These are phyloP conservation scores for Anhinga rufa DNA, from an alignment of 2,113 vertebrate genomes.

Conservation along the genomic window DNA sequence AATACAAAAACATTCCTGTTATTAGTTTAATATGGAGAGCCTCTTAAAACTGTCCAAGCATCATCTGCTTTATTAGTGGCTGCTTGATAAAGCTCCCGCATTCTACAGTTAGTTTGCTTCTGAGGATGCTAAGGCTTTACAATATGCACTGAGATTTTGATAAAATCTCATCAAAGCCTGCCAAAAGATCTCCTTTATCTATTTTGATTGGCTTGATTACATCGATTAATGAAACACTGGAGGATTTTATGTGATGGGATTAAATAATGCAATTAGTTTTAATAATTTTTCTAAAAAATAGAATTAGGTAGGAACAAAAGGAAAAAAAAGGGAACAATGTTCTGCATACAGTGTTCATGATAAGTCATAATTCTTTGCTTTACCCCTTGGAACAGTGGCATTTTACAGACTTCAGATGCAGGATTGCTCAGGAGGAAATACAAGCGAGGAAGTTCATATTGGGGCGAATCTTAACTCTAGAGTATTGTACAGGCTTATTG, in stretches of 20 bases:
- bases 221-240: conserved; percentile 71
- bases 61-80: conserved; percentile 44
- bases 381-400: not conserved
- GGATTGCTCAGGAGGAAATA: not conserved
- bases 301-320: conserved; percentile 64
- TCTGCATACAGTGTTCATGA: not conserved
- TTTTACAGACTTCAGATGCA: not conserved
- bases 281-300: conserved; percentile 64
- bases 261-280: conserved; percentile 71
- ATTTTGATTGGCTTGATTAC: conserved; percentile 72
- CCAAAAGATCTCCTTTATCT: conserved; percentile 72
- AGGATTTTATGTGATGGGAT: conserved; percentile 69
- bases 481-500: not conserved
- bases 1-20: not conserved
- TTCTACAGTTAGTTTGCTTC: conserved; percentile 50
- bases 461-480: not conserved
- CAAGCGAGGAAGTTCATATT: not conserved
- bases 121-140: conserved; percentile 54
- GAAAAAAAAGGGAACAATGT: not conserved
- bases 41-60: conserved; percentile 42
- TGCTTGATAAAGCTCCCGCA: conserved; percentile 55
- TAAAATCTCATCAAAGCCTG: conserved; percentile 72
- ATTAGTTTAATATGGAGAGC: conserved; percentile 14
- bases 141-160: conserved; percentile 62
- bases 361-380: not conserved